Conservation (phyloP, 2,888 invertebrate species). For the Azorinus chamasolen region DNA sequence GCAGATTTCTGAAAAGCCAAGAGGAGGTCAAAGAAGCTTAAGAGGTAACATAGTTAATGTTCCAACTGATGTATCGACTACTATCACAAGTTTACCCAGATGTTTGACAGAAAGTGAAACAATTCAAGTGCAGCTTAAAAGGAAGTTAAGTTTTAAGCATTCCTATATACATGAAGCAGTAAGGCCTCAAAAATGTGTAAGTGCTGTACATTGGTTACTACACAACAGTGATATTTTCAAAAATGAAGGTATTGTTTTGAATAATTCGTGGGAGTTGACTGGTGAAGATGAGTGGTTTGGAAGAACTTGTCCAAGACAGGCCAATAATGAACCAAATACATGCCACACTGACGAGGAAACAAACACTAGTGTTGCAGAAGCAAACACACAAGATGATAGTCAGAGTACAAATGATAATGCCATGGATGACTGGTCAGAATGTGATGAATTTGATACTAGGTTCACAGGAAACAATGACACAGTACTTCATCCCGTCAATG, state of each 20-base stretch:
- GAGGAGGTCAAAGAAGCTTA: slow-evolving; percentile 7
- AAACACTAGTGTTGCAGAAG: no score
- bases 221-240: no score
- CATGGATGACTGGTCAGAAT: slow-evolving; percentile 12
- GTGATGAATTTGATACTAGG: slow-evolving; percentile 14
- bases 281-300: no score
- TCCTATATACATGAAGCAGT: slow-evolving; percentile 13
- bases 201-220: slow-evolving; percentile 14
- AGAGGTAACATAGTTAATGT: slow-evolving; percentile 25
- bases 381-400: no score
- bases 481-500: slow-evolving; percentile 33
- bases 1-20: slow-evolving; percentile 17
- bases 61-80: slow-evolving; percentile 4
- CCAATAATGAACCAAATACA: no score
- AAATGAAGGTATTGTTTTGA: no score
- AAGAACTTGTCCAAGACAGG: no score
- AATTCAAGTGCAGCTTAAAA: slow-evolving; percentile 46
- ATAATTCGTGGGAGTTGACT: no score
- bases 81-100: slow-evolving; percentile 19
- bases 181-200: slow-evolving; percentile 5
- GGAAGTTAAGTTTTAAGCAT: slow-evolving; percentile 4
- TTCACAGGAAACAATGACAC: slow-evolving; percentile 31
- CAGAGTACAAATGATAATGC: no score
- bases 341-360: no score
- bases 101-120: slow-evolving; percentile 6